Evolutionary conservation across 2,888 invertebrate species (phyloP), one percentile per base, ranked within the genome.

Genomic region (Drosophila eohydei): DNA sequence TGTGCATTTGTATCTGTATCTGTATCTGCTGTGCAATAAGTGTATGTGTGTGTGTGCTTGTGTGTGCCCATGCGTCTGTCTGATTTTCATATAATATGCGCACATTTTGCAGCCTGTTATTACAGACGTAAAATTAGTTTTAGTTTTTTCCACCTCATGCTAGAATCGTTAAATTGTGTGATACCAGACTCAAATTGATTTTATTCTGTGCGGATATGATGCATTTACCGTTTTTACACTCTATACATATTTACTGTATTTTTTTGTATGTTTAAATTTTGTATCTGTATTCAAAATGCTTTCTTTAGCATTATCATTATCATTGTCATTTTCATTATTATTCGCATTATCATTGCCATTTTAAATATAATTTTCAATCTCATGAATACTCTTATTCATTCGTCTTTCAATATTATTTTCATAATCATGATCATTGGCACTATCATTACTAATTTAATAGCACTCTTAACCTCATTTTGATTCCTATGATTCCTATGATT

Each of bases 101-200:
- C 75, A 76, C 66, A 80, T 73, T 80, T 80, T 56, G 64, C 69
- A 52, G 56, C 57, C 71, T 62, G 69, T 70, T 75, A 80, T 78
- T 50, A 50, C 48, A 70, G 74, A 68, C 78, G 71, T 68, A 60
- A 80, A 87, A 87, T 84, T 87, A 72, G 74, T 76, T 81, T 72
- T 69, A 74, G 71, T 67, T 80, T 59, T 72, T 68, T 76, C 56
- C 64, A 65, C 67, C 72, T 67, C 57, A 59, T 43, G 44, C 58
- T 65, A 66, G 77, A 61, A 74, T 85, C 71, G 65, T 70, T 71
- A 71, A 74, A 71, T 72, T 66, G 67, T 59, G 57, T 56, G 58
- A 70, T 71, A 51, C 59, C 71, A 52, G 34, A 59, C 51, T 52
- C 36, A 69, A 86, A 81, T 75, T 81, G 76, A 81, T 81, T 83